Percentiles rank a stretch among this genome's conserved stretches.
These are phyloP conservation scores for Eulacestoma nigropectus DNA, from an alignment of 2,113 vertebrate genomes.

Conservation along the genomic window DNA sequence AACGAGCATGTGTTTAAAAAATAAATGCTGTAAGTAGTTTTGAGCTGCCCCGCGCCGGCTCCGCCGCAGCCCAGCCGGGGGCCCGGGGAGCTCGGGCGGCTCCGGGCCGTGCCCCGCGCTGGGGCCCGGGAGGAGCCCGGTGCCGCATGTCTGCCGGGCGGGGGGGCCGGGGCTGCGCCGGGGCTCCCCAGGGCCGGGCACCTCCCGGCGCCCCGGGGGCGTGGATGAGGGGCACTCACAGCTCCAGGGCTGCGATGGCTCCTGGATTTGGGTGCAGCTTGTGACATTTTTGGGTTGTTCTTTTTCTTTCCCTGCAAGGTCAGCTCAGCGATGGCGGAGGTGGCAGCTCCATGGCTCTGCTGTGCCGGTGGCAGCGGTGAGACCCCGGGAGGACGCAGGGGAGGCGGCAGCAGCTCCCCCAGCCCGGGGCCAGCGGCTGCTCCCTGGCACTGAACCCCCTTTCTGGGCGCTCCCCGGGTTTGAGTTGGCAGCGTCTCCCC, in stretches of 20 bases:
- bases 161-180: background rate
- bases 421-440: background rate
- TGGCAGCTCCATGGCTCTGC: conserved; percentile 30
- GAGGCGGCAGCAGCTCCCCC: background rate
- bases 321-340: background rate
- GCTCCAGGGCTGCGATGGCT: background rate
- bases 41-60: background rate
- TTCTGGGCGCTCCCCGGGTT: background rate
- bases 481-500: background rate
- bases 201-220: background rate
- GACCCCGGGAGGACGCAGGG: background rate
- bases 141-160: background rate
- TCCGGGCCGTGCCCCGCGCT: background rate
- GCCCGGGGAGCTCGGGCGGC: background rate
- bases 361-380: background rate
- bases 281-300: conserved; percentile 8
- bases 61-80: background rate
- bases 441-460: background rate
- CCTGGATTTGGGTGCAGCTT: conserved; percentile 10
- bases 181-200: background rate
- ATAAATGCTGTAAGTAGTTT: conserved; percentile 55
- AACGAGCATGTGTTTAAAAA: conserved; percentile 51
- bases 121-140: background rate
- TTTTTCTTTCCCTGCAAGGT: conserved; percentile 24
- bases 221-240: background rate